Evolutionary conservation across 1,140 invertebrate species (phyloP), one percentile per base, ranked within the genome.

Genomic region (Triops cancriformis): DNA sequence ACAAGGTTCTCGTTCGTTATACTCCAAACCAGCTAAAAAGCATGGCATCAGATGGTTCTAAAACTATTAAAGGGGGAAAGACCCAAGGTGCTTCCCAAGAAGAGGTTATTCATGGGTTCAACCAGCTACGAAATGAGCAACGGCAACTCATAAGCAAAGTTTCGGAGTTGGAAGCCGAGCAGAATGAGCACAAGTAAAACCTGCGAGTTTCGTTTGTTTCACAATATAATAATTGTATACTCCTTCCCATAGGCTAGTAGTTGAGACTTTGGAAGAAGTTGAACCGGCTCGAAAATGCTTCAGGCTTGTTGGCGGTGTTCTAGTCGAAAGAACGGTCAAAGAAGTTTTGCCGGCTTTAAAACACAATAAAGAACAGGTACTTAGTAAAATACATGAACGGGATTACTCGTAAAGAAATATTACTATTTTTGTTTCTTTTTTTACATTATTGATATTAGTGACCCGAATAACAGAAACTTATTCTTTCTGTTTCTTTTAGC

Each of bases 161-260:
- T 77, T 91, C 92, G 5, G 95, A 98, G 87, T 87, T 98, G 81
- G 94, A 98, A 87, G 89, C 92, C 86, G 96, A 98, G 83, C 87
- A 96, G 72, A 96, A 94, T 83, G 96, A 98, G 86, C 95, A 98
- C 86, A 96, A 95, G 95, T 97, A 89, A 89, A 89, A 86, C 79
- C 73, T 37, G 23, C 64, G 11, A 26, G n/a, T 76, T 18, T 51
- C 31, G 9, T 64, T 72, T 18, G n/a, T 74, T 72, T 23, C 27
- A 3, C 12, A n/a, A 79, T 28, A 14, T 79, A 4, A 28, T 6
- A 51, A 74, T 77, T 41, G 26, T 12, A 41, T 73, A 74, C 64
- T 73, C 77, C 79, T 74, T 81, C 82, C 81, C 81, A 81, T 87
- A 98, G 97, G 85, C 91, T 98, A 82, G 97, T 98, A 10, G 93